These are phyloP conservation scores for Pangasianodon hypophthalmus DNA, from an alignment of 2,113 vertebrate species.

Conservation along the genomic window DNA sequence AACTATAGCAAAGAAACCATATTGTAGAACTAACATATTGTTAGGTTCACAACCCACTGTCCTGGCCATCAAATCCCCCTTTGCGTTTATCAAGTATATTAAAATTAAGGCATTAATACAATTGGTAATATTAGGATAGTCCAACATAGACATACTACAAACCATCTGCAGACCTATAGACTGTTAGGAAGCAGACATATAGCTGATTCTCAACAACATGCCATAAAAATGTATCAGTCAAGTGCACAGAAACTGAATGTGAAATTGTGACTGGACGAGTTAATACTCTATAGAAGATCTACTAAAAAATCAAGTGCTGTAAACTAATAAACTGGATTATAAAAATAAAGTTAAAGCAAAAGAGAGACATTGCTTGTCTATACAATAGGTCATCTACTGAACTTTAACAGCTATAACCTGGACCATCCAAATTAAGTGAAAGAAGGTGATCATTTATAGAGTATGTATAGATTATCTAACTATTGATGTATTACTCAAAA, in stretches of 20 bases:
- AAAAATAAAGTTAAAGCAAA: not conserved
- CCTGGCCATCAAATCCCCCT: not conserved
- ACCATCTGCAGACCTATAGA: not conserved
- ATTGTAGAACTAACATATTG: not conserved
- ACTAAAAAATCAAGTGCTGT: not conserved
- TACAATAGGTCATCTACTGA: not conserved
- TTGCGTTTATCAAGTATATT: not conserved
- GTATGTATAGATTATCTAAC: not conserved
- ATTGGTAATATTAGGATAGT: too few species aligned
- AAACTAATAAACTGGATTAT: not conserved
- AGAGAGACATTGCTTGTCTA: not conserved
- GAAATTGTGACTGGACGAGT: not conserved
- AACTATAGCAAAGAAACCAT: not conserved
- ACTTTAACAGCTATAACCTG: not conserved
- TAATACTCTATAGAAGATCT: not conserved
- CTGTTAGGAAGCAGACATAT: not conserved
- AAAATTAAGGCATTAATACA: not conserved
- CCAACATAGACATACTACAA: not conserved
- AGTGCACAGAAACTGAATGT: not conserved
- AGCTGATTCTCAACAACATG: not conserved
- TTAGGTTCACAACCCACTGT: not conserved
- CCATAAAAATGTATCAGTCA: not conserved
- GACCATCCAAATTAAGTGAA: not conserved
- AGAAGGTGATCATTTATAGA: not conserved
- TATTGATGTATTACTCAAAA: not conserved